A percentile compares a stretch with the other conserved stretches of the same genome.
Conservation (phyloP, 2,797 vertebrate genomes). For the Numenius phaeopus region DNA sequence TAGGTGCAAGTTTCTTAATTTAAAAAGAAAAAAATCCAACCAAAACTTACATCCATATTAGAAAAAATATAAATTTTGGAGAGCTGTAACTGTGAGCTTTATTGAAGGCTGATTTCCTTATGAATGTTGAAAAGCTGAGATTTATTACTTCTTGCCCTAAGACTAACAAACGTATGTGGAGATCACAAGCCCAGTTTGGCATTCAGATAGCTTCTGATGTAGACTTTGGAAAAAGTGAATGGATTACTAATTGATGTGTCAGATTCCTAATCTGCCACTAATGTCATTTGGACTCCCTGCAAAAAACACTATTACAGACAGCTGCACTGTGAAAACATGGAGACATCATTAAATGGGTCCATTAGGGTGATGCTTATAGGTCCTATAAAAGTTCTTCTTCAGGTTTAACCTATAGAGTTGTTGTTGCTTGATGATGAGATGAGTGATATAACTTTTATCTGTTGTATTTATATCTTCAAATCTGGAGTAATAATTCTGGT, state of each 20-base stretch:
- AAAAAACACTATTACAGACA: background rate
- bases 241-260: slow-evolving; percentile 61
- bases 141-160: slow-evolving; percentile 24
- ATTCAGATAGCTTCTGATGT: slow-evolving; percentile 59
- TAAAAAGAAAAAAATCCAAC: background rate
- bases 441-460: background rate
- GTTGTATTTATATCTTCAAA: background rate
- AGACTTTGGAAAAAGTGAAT: slow-evolving; percentile 62
- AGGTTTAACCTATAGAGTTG: background rate
- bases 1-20: background rate
- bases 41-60: background rate
- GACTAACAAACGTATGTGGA: slow-evolving; percentile 45
- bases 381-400: background rate
- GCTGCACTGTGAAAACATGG: slow-evolving; percentile 49
- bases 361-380: background rate
- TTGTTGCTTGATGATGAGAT: background rate
- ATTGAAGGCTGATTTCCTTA: slow-evolving; percentile 4
- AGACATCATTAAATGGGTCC: background rate
- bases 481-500: background rate
- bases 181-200: slow-evolving; percentile 46
- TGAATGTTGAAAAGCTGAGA: slow-evolving; percentile 10
- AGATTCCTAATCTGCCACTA: slow-evolving; percentile 51
- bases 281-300: slow-evolving; percentile 57
- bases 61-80: slow-evolving; percentile 24
- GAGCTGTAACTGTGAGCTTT: background rate